Conservation (phyloP, 2,888 invertebrate genomes). For the Drepanosiphum platanoidis region DNA sequence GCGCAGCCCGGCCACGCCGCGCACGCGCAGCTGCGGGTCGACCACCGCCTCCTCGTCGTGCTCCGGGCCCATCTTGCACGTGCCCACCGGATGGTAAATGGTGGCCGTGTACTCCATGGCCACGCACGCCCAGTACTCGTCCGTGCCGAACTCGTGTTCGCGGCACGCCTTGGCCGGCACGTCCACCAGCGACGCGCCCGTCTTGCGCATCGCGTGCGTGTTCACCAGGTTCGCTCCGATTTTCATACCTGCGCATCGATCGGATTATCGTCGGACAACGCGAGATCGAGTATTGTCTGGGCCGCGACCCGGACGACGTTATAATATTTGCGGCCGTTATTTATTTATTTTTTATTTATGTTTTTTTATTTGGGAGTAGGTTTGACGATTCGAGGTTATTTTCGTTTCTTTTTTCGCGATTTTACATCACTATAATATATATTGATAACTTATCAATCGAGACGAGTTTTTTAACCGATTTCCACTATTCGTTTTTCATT, state of each 20-base stretch:
- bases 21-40: constrained; percentile 69
- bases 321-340: background rate
- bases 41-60: constrained; percentile 68
- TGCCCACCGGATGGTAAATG: constrained; percentile 72
- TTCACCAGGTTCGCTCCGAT: constrained; percentile 72
- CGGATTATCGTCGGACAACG: too few species aligned
- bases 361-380: too few species aligned
- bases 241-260: constrained; percentile 68
- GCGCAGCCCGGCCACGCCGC: constrained; percentile 74
- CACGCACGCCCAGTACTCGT: constrained; percentile 76
- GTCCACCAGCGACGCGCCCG: constrained; percentile 72
- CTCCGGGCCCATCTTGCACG: constrained; percentile 67
- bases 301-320: background rate
- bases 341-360: too few species aligned
- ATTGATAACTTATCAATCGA: too few species aligned
- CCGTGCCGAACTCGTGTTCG: constrained; percentile 70
- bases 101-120: constrained; percentile 76
- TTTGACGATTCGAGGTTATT: too few species aligned
- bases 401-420: too few species aligned
- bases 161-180: constrained; percentile 73
- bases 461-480: too few species aligned
- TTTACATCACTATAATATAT: too few species aligned
- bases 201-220: constrained; percentile 72
- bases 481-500: too few species aligned
- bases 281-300: too few species aligned